Evolutionary conservation across 2,888 invertebrate genomes (phyloP), one percentile per base, ranked within the genome.

Genomic region (Entomobrya proxima): DNA sequence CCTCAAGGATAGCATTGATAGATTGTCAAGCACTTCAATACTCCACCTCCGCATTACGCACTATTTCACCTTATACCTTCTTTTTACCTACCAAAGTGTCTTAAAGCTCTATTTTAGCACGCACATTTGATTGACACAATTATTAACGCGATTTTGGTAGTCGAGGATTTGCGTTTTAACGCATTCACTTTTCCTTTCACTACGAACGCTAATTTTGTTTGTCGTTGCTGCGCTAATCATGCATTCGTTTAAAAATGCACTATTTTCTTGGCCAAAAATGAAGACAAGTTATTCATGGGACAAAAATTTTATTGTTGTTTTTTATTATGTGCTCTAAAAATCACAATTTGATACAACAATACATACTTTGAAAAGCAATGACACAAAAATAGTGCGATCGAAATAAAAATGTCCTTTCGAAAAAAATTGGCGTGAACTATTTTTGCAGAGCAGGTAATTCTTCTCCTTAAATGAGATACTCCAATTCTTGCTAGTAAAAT

Each of bases 171-270:
- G 24, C 40, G 7, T 55, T 30, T 52, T 78, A 47, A 52, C 52
- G n/a, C n/a, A n/a, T n/a, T 67, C 67, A 67, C 50, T 67, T 67
- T 44, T 61, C 67, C 67, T 79, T 79, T 67, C 79, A 79, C 67
- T 69, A 30, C n/a, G n/a, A n/a, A n/a, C n/a, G n/a, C n/a, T n/a
- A n/a, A n/a, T n/a, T n/a, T n/a, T n/a, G n/a, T n/a, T n/a, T 44
- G 44, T 44, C 44, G 13, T 44, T 44, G 7, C 13, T 44, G 44
- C 44, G 44, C 44, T 44, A 11, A n/a, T n/a, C n/a, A n/a, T n/a
- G n/a, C n/a, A n/a, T n/a, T n/a, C n/a, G n/a, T n/a, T n/a, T n/a
- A n/a, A n/a, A n/a, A n/a, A n/a, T n/a, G n/a, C n/a, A n/a, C n/a
- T n/a, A n/a, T n/a, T n/a, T n/a, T n/a, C n/a, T n/a, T n/a, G n/a